Evolutionary conservation across 2,797 vertebrate species (phyloP), one percentile per base, ranked within the genome.

Genomic region (Sus cebifrons): DNA sequence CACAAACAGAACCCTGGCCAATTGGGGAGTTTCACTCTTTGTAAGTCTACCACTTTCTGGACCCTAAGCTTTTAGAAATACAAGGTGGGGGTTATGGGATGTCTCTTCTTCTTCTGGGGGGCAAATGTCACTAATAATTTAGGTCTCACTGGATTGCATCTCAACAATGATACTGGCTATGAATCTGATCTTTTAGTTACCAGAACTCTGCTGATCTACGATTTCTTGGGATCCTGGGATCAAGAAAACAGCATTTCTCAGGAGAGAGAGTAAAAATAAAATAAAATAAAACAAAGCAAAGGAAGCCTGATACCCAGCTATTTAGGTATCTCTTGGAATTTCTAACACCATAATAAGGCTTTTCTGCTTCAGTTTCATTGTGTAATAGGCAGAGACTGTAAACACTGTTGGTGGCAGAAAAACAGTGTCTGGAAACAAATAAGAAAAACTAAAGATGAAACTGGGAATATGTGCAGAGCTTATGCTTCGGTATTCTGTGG

Each of bases 401-500:
- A 97, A 97, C 82, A 95, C 68, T 95, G 93, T 97, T 23, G 0
- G 86, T 65, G 75, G 74, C 93, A 96, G 96, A 96, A 89, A 97
- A 97, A 96, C 91, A 97, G 73, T 29, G 67, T 96, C 73, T 90
- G 85, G 94, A 95, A 96, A 87, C 95, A 95, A 98, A 96, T 92
- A 97, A 96, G 74, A 95, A 81, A 97, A 97, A 94, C 91, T 85
- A 64, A 96, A 97, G 90, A 96, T 96, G 97, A 97, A 97, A 92
- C 96, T 49, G 92, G 93, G 95, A 97, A 87, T 94, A 73, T 90
- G 95, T 86, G 92, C 82, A 64, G 81, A 95, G 96, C 89, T 87
- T 96, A 75, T 95, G 96, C 95, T 94, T 98, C 97, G 92, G 97
- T 97, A 92, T 94, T 97, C 91, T 79, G 89, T 88, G 94, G 97